These are phyloP conservation scores for Athetis lepigone DNA, from an alignment of 2,888 invertebrate species.

Conservation along the genomic window DNA sequence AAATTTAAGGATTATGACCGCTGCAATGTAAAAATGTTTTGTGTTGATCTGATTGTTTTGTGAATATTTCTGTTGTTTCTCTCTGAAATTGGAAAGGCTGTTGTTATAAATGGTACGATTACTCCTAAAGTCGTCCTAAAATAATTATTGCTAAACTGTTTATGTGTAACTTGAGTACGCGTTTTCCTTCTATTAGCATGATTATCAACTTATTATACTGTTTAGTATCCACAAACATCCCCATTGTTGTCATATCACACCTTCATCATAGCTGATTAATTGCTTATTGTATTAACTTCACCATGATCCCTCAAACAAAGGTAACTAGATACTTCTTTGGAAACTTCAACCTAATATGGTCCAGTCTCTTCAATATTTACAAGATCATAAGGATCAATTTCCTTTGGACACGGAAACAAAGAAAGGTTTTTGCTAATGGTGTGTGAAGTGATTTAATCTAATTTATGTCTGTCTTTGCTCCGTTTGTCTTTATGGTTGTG, in stretches of 20 bases:
- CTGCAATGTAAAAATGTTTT: slow-evolving; percentile 51
- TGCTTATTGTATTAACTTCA: slow-evolving; percentile 68
- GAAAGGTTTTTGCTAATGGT: slow-evolving; percentile 78
- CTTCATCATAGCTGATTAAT: slow-evolving; percentile 80
- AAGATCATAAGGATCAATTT: slow-evolving; percentile 65
- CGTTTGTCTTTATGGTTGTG: slow-evolving; percentile 72
- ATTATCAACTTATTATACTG: slow-evolving; percentile 15
- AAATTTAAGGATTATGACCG: slow-evolving; percentile 64
- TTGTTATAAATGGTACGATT: not conserved
- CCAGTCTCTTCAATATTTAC: slow-evolving; percentile 38
- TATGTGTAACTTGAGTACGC: not conserved
- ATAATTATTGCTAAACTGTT: not conserved
- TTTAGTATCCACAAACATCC: slow-evolving; percentile 26
- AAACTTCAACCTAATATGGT: slow-evolving; percentile 58
- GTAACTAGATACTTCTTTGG: slow-evolving; percentile 66
- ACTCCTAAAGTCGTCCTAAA: too few species aligned
- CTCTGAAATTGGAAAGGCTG: not conserved
- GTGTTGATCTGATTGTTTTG: slow-evolving; percentile 37
- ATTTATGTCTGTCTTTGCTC: slow-evolving; percentile 75
- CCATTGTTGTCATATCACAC: slow-evolving; percentile 65
- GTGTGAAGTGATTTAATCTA: slow-evolving; percentile 84
- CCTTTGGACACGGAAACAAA: slow-evolving; percentile 65
- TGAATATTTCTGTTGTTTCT: slow-evolving; percentile 12
- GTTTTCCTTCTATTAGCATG: not conserved
- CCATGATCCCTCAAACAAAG: slow-evolving; percentile 52